phyloP scores from a whole-genome alignment of 1,140 invertebrate species.

The Brachystomella parvula region DNA sequence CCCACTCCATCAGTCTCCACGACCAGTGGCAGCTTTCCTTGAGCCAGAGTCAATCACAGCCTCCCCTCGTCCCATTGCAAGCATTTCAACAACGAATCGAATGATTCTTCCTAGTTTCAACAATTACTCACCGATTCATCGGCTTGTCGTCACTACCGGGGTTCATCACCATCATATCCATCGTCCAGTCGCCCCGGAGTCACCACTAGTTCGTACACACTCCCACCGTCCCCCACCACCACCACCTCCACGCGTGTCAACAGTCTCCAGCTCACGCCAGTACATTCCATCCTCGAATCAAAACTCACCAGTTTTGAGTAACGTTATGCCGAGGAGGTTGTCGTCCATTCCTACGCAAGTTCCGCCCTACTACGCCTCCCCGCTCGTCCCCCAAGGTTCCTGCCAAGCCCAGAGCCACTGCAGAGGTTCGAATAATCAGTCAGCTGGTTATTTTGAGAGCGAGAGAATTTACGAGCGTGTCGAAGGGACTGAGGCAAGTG shows the following conservation, averaged over 20 bases:
- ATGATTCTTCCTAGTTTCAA: slow-evolving; percentile 37
- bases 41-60: neutral
- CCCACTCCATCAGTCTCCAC: slow-evolving; percentile 2
- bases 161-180: slow-evolving; percentile 22
- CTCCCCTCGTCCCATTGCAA: slow-evolving; percentile 5
- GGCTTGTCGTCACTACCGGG: slow-evolving; percentile 35
- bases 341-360: neutral
- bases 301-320: slow-evolving; percentile 35
- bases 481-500: slow-evolving; percentile 21
- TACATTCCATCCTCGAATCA: slow-evolving; percentile 38
- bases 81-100: slow-evolving; percentile 18
- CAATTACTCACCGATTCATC: slow-evolving; percentile 38
- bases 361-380: slow-evolving; percentile 17
- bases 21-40: slow-evolving; percentile 1
- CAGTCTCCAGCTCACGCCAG: slow-evolving; percentile 33
- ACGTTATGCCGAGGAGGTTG: neutral
- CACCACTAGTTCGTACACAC: slow-evolving; percentile 20
- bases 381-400: neutral
- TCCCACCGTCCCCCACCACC: neutral
- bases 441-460: neutral
- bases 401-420: neutral
- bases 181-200: slow-evolving; percentile 23
- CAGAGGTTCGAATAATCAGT: neutral
- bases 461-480: slow-evolving; percentile 36
- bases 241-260: slow-evolving; percentile 19